These are phyloP conservation scores for Acrobasis suavella DNA, from an alignment of 2,888 invertebrate genomes.

Conservation along the genomic window DNA sequence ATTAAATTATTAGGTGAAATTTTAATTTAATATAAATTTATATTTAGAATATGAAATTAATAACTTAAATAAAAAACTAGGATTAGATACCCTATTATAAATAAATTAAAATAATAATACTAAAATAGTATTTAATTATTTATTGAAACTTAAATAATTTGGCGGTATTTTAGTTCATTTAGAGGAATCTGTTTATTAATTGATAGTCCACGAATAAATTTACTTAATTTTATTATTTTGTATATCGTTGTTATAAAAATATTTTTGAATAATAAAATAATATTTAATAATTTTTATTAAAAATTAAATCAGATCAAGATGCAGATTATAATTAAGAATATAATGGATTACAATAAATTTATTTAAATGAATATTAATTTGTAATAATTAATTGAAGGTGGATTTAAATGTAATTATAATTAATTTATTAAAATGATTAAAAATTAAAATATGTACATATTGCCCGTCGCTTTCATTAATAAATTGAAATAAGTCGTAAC, in stretches of 20 bases:
- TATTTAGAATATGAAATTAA: slow-evolving; percentile 56
- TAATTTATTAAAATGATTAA: slow-evolving; percentile 81
- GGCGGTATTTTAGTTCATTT: slow-evolving; percentile 87
- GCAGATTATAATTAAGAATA: slow-evolving; percentile 85
- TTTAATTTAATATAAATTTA: slow-evolving; percentile 75
- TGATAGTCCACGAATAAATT: slow-evolving; percentile 84
- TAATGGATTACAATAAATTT: slow-evolving; percentile 86
- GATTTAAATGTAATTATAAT: slow-evolving; percentile 86
- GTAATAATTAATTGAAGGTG: slow-evolving; percentile 76
- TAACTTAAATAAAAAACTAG: slow-evolving; percentile 82
- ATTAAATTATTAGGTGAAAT: slow-evolving; percentile 81
- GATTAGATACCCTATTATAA: slow-evolving; percentile 88
- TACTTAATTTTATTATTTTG: slow-evolving; percentile 75
- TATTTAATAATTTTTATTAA: slow-evolving; percentile 59
- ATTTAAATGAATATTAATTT: slow-evolving; percentile 74
- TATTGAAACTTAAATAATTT: slow-evolving; percentile 87
- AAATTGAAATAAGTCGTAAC: slow-evolving; percentile 91
- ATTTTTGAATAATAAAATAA: slow-evolving; percentile 68
- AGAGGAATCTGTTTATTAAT: slow-evolving; percentile 87
- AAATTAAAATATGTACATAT: slow-evolving; percentile 89
- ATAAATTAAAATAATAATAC: slow-evolving; percentile 71
- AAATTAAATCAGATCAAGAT: slow-evolving; percentile 88
- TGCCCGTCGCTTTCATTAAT: slow-evolving; percentile 89
- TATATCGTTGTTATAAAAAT: slow-evolving; percentile 76
- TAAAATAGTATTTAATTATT: slow-evolving; percentile 82